phyloP scores from a whole-genome alignment of 2,113 vertebrate species.

The Ascaphus truei region DNA sequence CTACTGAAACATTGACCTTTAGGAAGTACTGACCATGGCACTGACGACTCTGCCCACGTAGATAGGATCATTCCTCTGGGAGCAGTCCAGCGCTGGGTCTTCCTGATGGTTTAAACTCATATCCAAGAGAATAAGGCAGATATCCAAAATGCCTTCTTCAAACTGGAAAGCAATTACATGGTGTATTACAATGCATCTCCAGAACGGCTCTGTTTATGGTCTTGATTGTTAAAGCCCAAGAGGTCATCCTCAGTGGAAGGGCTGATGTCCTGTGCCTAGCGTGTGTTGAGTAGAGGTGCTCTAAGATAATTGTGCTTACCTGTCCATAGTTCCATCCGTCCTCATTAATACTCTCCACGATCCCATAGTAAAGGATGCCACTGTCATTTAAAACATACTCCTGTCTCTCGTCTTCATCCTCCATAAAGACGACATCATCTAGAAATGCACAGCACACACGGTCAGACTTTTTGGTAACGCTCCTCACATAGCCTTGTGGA shows the following conservation, averaged over 20 bases:
- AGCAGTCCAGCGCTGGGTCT: constrained; percentile 54
- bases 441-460: constrained; percentile 21
- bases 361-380: constrained; percentile 77
- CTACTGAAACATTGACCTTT: too few species aligned
- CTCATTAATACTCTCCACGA: constrained; percentile 61
- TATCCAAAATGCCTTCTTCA: constrained; percentile 59
- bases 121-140: constrained; percentile 61
- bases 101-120: constrained; percentile 56
- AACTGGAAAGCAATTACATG: constrained; percentile 53
- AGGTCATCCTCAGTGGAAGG: too few species aligned
- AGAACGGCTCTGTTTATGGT: too few species aligned
- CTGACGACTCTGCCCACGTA: constrained; percentile 66
- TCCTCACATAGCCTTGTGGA: too few species aligned
- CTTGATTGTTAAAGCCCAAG: too few species aligned
- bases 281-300: too few species aligned
- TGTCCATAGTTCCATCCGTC: constrained; percentile 82
- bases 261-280: too few species aligned
- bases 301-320: constrained; percentile 43
- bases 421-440: constrained; percentile 77
- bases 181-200: too few species aligned
- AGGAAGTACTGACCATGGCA: constrained; percentile 69
- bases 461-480: too few species aligned
- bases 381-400: constrained; percentile 78
- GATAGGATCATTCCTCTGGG: constrained; percentile 58
- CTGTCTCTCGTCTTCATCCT: constrained; percentile 59